These are phyloP conservation scores for Agrochola macilenta DNA, from an alignment of 2,888 invertebrate genomes.

Conservation along the genomic window DNA sequence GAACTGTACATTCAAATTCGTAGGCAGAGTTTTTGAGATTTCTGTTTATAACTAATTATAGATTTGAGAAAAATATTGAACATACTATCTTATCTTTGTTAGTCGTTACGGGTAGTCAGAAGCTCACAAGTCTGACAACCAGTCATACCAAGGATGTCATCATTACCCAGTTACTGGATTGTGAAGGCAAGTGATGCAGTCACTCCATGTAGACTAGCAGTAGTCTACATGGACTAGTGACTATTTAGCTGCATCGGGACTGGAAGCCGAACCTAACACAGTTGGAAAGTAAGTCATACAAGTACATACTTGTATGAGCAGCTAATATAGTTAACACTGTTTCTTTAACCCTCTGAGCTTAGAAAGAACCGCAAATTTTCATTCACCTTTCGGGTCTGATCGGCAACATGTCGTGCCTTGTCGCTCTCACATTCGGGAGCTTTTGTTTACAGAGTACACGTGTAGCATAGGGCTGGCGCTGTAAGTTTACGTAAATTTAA, in stretches of 20 bases:
- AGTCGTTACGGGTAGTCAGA: not conserved
- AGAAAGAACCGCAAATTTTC: constrained; percentile 4
- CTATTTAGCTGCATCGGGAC: not conserved
- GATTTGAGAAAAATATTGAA: not conserved
- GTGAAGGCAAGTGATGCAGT: not conserved
- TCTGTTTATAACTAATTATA: too few species aligned
- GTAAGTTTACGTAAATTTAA: not conserved
- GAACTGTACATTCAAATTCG: not conserved
- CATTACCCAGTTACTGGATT: not conserved
- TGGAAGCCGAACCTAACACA: not conserved
- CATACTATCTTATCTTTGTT: not conserved
- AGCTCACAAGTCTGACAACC: not conserved
- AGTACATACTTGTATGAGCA: not conserved
- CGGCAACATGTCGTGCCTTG: constrained; percentile 11
- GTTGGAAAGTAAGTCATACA: too few species aligned
- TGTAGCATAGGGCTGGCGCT: constrained; percentile 25
- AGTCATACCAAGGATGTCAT: not conserved
- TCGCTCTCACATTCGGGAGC: constrained; percentile 29
- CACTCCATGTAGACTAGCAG: too few species aligned
- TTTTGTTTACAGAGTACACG: constrained; percentile 30
- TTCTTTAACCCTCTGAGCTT: not conserved
- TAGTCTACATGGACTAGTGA: too few species aligned
- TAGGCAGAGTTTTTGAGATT: not conserved
- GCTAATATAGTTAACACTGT: not conserved
- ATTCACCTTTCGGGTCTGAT: constrained; percentile 14